Evolutionary conservation across 1,140 invertebrate genomes (phyloP), one percentile per base, ranked within the genome.

Genomic region (Cataglyphis hispanica): DNA sequence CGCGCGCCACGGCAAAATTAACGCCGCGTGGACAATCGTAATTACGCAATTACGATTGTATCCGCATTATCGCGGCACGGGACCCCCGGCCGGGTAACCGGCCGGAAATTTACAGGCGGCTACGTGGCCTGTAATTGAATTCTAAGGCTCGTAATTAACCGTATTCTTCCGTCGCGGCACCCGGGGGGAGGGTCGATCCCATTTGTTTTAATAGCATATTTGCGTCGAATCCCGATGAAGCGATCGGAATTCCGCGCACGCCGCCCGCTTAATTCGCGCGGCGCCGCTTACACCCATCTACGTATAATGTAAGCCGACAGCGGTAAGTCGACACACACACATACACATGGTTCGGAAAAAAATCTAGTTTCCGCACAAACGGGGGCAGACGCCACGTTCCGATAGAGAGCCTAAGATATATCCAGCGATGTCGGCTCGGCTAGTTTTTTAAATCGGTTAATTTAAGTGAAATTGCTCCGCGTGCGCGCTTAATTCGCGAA

Each of bases 131-230:
- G 67, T 83, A 83, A 83, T 83, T 83, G 78, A 83, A 83, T 83
- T 83, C 78, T 83, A 83, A 83, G 78, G 78, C 78, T 66, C 78
- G 78, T 83, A 83, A 83, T 83, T 83, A 83, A 83, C 67, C 78
- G 78, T 83, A 83, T 83, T 83, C 78, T 83, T 83, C 78, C 78
- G 78, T 60, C 67, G 78, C 67, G 43, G 25, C 37, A 19, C 76
- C 43, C 63, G 43, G 61, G 43, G 61, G 40, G 43, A 31, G 27
- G 78, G 56, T 83, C 78, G 78, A 83, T 83, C 78, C 78, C 78
- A 83, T 83, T 83, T 83, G 78, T 83, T 83, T 83, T 83, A 83
- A 83, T 83, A 83, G 78, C 78, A 83, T 83, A 83, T 83, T 83
- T 83, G 78, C 78, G 78, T 83, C 78, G 78, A 83, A 83, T 83